Evolutionary conservation across 2,113 vertebrate species (phyloP).

Genomic region (Picathartes gymnocephalus): DNA sequence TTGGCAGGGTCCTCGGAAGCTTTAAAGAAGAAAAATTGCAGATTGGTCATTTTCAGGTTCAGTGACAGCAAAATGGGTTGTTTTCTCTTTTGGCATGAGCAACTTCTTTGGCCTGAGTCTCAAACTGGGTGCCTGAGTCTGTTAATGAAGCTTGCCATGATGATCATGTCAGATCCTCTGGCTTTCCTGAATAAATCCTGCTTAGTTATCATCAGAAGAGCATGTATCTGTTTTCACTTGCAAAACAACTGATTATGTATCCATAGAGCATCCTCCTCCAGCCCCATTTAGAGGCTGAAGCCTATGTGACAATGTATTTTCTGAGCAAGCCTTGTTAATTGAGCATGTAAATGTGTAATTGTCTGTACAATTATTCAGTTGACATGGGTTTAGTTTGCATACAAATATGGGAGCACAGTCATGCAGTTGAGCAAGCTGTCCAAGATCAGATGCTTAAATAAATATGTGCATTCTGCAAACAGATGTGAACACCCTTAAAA

Average conservation of each 20-base stretch:
- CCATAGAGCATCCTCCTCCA: not conserved
- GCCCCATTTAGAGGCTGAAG: not conserved
- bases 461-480: not conserved
- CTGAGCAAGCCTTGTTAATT: not conserved
- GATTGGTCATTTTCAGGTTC: not conserved
- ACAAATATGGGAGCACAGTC: not conserved
- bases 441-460: not conserved
- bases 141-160: not conserved
- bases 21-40: not conserved
- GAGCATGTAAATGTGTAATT: slow-evolving; percentile 11
- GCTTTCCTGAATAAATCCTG: not conserved
- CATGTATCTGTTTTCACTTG: not conserved
- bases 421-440: not conserved
- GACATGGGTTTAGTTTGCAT: not conserved
- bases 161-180: not conserved
- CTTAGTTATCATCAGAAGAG: not conserved
- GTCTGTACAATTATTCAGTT: not conserved
- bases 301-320: not conserved
- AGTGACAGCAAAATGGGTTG: not conserved
- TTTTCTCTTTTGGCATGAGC: not conserved
- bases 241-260: not conserved
- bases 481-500: not conserved
- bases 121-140: not conserved
- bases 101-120: not conserved
- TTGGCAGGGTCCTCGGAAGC: not conserved